These are phyloP conservation scores for Tachysurus fulvidraco DNA, from an alignment of 2,113 vertebrate genomes.

Conservation along the genomic window DNA sequence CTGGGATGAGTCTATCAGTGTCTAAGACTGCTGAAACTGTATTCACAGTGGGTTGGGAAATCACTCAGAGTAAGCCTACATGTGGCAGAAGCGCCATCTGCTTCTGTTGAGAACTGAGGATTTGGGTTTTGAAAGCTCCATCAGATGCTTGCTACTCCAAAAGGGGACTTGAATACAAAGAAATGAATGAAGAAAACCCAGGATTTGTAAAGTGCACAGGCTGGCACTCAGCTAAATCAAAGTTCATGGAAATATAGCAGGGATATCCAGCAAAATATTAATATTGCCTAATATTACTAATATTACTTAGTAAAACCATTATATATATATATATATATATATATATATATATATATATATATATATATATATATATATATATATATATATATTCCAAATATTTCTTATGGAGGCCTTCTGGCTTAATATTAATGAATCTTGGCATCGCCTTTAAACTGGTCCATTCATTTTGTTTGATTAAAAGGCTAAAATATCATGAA, in stretches of 20 bases:
- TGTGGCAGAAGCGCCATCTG: slow-evolving; percentile 33
- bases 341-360: too few relatives aligned
- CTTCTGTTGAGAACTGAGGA: slow-evolving; percentile 27
- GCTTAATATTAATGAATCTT: neutral
- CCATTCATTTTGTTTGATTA: neutral
- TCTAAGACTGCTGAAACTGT: slow-evolving; percentile 23
- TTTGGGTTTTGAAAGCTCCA: slow-evolving; percentile 39
- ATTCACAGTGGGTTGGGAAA: slow-evolving; percentile 27
- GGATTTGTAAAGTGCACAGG: neutral
- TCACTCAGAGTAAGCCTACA: slow-evolving; percentile 24
- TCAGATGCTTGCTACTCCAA: slow-evolving; percentile 15
- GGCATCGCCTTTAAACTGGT: neutral
- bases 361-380: too few relatives aligned
- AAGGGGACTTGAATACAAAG: slow-evolving; percentile 17
- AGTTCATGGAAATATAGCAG: neutral
- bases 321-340: too few relatives aligned
- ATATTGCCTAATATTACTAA: neutral
- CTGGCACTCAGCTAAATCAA: neutral
- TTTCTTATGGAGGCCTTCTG: neutral
- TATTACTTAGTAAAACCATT: too few relatives aligned
- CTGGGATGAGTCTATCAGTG: slow-evolving; percentile 38
- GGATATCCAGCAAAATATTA: neutral
- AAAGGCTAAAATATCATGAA: neutral
- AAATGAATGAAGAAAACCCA: slow-evolving; percentile 9
- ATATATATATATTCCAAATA: neutral